phyloP scores from a whole-genome alignment of 2,113 vertebrate genomes.

The Mus spicilegus region DNA sequence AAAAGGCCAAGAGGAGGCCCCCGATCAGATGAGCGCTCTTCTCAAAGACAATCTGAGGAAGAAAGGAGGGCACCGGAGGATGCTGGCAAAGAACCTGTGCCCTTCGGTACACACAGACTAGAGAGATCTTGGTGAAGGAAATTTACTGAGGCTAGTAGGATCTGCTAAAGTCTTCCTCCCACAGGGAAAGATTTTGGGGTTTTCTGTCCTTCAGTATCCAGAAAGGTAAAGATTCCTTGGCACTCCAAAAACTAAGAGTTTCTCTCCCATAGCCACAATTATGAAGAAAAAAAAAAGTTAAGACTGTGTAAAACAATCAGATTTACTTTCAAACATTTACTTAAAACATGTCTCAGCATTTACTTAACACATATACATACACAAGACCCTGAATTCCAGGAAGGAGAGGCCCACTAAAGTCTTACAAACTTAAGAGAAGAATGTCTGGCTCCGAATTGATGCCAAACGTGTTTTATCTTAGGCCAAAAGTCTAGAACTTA shows the following conservation, averaged over 20 bases:
- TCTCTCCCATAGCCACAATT: conserved; percentile 52
- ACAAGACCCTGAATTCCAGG: neutral
- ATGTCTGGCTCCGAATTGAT: conserved; percentile 7
- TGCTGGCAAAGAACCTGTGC: neutral
- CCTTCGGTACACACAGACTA: neutral
- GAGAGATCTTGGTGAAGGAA: neutral
- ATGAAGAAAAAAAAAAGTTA: conserved; percentile 38
- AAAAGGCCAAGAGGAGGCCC: conserved; percentile 1
- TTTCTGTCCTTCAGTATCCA: neutral
- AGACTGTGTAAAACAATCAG: conserved; percentile 65
- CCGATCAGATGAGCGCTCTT: neutral
- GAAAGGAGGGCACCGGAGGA: neutral
- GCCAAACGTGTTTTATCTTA: conserved; percentile 48
- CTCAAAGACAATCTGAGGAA: conserved; percentile 3
- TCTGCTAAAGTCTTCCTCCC: neutral
- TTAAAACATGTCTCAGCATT: conserved; percentile 36
- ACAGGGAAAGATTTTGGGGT: conserved; percentile 59
- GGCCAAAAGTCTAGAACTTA: neutral
- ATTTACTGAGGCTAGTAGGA: neutral
- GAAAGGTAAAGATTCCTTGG: neutral
- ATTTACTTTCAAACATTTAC: conserved; percentile 12
- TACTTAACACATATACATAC: conserved; percentile 10
- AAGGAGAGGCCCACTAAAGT: neutral
- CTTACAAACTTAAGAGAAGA: neutral
- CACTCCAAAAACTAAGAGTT: conserved; percentile 40